phyloP scores from a whole-genome alignment of 2,888 invertebrate genomes.

The Chydorus sphaericus region DNA sequence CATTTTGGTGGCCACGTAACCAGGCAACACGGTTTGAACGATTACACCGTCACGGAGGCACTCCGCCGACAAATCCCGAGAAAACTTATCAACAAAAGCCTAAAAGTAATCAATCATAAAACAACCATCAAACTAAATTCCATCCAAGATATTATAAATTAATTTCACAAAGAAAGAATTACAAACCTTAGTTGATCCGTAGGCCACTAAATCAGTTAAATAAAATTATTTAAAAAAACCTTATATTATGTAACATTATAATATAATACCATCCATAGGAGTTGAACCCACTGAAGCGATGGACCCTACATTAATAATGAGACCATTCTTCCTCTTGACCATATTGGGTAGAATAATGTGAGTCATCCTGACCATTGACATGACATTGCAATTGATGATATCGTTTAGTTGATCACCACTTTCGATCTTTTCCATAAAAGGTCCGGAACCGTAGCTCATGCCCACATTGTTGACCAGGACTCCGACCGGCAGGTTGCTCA shows the following conservation, averaged over 20 bases:
- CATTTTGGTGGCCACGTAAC: slow-evolving; percentile 84
- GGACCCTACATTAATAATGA: slow-evolving; percentile 81
- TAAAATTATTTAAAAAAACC: no score
- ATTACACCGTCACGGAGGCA: slow-evolving; percentile 51
- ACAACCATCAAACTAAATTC: background rate
- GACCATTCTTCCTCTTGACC: slow-evolving; percentile 62
- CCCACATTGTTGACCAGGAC: slow-evolving; percentile 4
- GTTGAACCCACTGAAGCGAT: slow-evolving; percentile 61
- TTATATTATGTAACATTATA: no score
- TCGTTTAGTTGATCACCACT: slow-evolving; percentile 44
- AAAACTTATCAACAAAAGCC: slow-evolving; percentile 68
- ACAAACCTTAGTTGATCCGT: slow-evolving; percentile 82
- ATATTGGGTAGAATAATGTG: slow-evolving; percentile 68
- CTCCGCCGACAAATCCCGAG: slow-evolving; percentile 57
- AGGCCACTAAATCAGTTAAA: no score
- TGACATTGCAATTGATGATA: slow-evolving; percentile 61
- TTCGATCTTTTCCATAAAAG: no score
- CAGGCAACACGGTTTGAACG: slow-evolving; percentile 68
- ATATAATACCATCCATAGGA: slow-evolving; percentile 61
- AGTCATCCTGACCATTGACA: slow-evolving; percentile 69
- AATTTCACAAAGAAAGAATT: no score
- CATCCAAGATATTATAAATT: background rate
- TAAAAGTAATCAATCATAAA: slow-evolving; percentile 23
- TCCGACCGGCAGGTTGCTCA: background rate
- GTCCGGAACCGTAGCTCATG: background rate